Conservation (phyloP, 2,113 vertebrate species). For the Pongo abelii region DNA sequence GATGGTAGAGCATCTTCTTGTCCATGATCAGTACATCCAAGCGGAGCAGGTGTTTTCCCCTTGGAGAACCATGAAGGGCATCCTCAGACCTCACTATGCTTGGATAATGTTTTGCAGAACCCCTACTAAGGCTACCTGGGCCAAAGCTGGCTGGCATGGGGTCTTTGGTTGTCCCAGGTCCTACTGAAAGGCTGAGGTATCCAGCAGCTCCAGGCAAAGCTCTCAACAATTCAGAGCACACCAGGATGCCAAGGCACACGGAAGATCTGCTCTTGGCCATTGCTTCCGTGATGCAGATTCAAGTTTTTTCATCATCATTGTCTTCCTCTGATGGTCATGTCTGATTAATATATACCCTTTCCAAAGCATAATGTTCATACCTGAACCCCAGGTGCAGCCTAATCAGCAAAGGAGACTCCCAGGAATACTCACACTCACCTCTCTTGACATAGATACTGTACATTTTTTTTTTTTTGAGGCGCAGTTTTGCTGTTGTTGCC, state of each 20-base stretch:
- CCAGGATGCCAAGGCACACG: neutral
- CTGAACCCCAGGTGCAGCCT: neutral
- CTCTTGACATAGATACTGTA: neutral
- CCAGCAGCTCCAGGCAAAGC: neutral
- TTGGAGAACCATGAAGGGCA: neutral
- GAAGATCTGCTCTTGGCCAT: neutral
- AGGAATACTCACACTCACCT: neutral
- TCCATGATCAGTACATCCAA: neutral
- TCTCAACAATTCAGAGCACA: neutral
- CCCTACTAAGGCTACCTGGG: too few species aligned
- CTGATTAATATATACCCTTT: neutral
- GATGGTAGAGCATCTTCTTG: neutral
- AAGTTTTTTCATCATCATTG: neutral
- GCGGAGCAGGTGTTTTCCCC: neutral
- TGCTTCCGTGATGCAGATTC: neutral
- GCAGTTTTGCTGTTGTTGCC: too few species aligned
- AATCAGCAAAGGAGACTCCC: neutral
- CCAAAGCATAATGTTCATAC: neutral
- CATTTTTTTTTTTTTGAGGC: neutral
- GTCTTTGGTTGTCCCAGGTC: neutral
- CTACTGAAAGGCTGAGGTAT: neutral
- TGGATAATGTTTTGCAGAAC: neutral
- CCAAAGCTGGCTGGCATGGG: neutral
- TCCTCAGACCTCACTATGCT: neutral
- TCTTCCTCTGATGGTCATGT: neutral